These are phyloP conservation scores for Poeciliopsis infans DNA, from an alignment of 2,797 vertebrate species.

Conservation along the genomic window DNA sequence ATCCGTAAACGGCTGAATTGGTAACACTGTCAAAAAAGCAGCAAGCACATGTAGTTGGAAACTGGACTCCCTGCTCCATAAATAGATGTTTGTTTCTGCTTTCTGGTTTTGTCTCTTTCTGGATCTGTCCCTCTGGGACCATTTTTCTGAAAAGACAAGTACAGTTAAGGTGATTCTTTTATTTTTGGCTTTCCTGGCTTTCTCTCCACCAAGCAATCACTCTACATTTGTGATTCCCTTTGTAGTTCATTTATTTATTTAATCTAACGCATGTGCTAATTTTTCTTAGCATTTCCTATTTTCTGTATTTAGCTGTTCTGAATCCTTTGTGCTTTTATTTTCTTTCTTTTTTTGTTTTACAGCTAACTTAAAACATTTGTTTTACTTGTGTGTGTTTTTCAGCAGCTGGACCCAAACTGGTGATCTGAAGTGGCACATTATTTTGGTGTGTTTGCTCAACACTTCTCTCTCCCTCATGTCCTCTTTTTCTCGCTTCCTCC, in stretches of 20 bases:
- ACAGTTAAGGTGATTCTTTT: constrained; percentile 61
- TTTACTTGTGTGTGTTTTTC: constrained; percentile 21
- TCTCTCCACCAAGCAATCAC: constrained; percentile 21
- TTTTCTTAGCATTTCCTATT: not conserved
- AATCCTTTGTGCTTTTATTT: not conserved
- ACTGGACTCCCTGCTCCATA: constrained; percentile 73
- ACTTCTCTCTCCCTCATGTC: constrained; percentile 69
- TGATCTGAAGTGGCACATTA: constrained; percentile 85
- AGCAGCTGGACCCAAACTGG: constrained; percentile 39
- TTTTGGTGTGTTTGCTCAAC: constrained; percentile 84
- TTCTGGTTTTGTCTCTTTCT: constrained; percentile 74
- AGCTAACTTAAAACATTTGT: not conserved
- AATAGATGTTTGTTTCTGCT: constrained; percentile 81
- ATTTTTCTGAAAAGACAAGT: constrained; percentile 77
- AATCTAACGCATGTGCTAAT: not conserved
- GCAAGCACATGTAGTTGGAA: constrained; percentile 64
- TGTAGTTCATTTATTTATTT: not conserved
- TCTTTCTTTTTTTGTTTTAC: not conserved
- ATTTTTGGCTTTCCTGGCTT: constrained; percentile 35
- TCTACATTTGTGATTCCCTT: constrained; percentile 4
- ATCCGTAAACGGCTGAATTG: constrained; percentile 75
- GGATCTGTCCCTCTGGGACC: constrained; percentile 67
- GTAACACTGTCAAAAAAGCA: constrained; percentile 68
- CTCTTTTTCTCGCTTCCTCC: constrained; percentile 61
- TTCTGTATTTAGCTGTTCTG: not conserved